Conservation (phyloP, 1,140 invertebrate genomes). For the Bombus vancouverensis region DNA sequence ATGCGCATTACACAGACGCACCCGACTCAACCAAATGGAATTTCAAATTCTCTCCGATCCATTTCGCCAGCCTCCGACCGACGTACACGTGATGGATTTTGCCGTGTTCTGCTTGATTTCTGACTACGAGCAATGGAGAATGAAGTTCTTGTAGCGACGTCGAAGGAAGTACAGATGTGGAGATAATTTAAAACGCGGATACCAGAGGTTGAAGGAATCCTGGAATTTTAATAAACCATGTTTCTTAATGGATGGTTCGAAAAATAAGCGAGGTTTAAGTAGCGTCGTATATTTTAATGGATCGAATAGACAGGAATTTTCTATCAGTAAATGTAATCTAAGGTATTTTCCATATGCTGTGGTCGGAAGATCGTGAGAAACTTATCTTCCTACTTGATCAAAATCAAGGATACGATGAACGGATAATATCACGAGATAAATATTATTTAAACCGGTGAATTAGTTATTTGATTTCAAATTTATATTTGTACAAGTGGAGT, state of each 20-base stretch:
- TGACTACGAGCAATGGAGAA: too few relatives aligned
- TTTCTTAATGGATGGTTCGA: neutral
- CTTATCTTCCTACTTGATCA: neutral
- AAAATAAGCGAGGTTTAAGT: neutral
- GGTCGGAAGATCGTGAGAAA: neutral
- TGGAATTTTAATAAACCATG: neutral
- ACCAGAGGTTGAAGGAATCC: neutral
- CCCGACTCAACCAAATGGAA: slow-evolving; percentile 3
- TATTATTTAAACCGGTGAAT: neutral
- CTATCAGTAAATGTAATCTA: neutral
- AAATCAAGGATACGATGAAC: neutral
- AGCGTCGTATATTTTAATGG: neutral
- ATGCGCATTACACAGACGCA: neutral
- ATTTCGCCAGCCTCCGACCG: neutral
- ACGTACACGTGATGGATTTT: neutral
- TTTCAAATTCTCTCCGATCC: slow-evolving; percentile 4
- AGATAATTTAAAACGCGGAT: neutral
- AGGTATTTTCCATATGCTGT: neutral
- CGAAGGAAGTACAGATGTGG: neutral
- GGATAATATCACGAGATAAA: neutral
- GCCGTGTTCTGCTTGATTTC: neutral
- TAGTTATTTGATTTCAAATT: neutral
- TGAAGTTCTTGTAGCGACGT: neutral
- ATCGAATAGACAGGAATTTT: neutral
- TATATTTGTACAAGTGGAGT: neutral